Evolutionary conservation across 2,888 invertebrate genomes (phyloP).

Genomic region (Cryptocephalus moraei): DNA sequence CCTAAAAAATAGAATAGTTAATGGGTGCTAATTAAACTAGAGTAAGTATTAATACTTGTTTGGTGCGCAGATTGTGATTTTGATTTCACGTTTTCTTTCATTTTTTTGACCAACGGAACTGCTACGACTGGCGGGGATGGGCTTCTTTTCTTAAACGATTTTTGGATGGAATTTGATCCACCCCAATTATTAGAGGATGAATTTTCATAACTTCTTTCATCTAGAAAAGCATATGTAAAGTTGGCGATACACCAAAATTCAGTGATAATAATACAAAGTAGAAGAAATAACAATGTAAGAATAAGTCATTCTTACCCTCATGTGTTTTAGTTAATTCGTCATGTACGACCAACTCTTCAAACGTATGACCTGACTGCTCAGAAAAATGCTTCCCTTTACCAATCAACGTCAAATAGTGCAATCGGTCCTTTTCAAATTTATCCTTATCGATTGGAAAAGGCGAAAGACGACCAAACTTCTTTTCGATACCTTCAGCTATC

Average conservation of each 20-base stretch:
- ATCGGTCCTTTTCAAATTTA: constrained; percentile 57
- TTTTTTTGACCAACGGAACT: constrained; percentile 30
- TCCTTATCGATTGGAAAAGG: constrained; percentile 57
- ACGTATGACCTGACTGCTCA: constrained; percentile 47
- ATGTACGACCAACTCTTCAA: constrained; percentile 41
- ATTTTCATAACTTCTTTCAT: not conserved
- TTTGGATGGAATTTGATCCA: constrained; percentile 10
- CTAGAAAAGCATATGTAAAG: not conserved
- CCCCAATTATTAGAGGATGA: not conserved
- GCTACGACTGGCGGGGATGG: constrained; percentile 49
- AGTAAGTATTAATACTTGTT: no score
- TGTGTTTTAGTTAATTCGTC: constrained; percentile 30
- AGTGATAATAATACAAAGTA: not conserved
- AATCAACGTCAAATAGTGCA: constrained; percentile 51
- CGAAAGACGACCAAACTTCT: constrained; percentile 58
- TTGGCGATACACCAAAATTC: not conserved
- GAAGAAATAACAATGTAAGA: not conserved
- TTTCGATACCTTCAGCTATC: constrained; percentile 59
- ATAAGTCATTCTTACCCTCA: constrained; percentile 19
- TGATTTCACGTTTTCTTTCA: not conserved
- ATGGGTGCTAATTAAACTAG: no score
- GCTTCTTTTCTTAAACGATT: constrained; percentile 32
- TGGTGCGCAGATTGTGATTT: not conserved
- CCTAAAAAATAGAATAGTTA: no score
- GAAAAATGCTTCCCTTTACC: constrained; percentile 56